Percentiles rank a stretch among this genome's conserved stretches.
These are phyloP conservation scores for Selenia dentaria DNA, from an alignment of 2,888 invertebrate genomes.

Conservation along the genomic window DNA sequence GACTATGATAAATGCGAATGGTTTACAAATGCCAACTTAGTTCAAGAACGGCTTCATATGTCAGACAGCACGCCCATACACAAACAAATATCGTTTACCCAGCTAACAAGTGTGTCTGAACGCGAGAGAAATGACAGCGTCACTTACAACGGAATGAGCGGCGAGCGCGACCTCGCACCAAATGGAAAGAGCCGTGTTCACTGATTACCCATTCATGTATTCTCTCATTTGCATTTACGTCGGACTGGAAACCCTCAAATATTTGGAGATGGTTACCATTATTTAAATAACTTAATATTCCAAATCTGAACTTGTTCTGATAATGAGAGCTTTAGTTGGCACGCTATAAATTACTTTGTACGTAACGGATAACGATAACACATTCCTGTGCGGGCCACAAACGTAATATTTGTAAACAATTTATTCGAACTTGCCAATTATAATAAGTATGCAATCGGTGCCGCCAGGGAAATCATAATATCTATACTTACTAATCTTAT, in stretches of 20 bases:
- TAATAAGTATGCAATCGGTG: no score
- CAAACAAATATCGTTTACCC: no score
- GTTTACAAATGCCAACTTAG: background rate
- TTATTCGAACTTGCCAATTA: no score
- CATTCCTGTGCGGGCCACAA: no score
- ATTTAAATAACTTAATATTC: slow-evolving; percentile 20
- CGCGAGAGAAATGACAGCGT: slow-evolving; percentile 9
- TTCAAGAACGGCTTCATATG: slow-evolving; percentile 1
- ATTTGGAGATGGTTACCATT: slow-evolving; percentile 6
- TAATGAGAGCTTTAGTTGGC: slow-evolving; percentile 8
- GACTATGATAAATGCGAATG: background rate
- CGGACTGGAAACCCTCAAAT: slow-evolving; percentile 18
- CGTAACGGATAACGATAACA: no score
- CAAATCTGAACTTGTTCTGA: slow-evolving; percentile 13
- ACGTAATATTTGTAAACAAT: no score
- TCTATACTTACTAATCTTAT: no score
- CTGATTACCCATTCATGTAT: slow-evolving; percentile 20
- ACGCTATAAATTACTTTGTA: background rate
- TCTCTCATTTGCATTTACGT: slow-evolving; percentile 25
- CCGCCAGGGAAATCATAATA: no score
- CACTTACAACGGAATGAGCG: background rate
- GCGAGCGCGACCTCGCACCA: slow-evolving; percentile 18
- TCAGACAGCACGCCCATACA: no score
- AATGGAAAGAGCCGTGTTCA: slow-evolving; percentile 13
- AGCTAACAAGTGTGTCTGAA: no score